Evolutionary conservation across 1,140 invertebrate genomes (phyloP).

Genomic region (Fopius arisanus): DNA sequence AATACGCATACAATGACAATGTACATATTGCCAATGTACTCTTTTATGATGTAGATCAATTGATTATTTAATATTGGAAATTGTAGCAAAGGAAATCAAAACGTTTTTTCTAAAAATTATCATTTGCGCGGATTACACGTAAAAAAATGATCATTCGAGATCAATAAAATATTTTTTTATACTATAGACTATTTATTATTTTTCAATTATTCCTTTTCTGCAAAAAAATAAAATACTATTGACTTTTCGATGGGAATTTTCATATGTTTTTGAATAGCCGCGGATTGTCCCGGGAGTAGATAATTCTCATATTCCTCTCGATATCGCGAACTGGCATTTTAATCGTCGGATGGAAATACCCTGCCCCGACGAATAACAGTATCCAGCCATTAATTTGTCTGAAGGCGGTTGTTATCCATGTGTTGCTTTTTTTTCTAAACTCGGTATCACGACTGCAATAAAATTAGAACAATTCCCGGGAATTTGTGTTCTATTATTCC

Average conservation of each 20-base stretch:
- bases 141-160: too few relatives aligned
- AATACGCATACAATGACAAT: background rate
- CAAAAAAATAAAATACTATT: background rate
- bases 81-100: background rate
- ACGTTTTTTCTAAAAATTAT: background rate
- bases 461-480: constrained; percentile 20
- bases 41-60: background rate
- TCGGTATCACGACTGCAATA: constrained; percentile 17
- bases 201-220: too few relatives aligned
- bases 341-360: constrained; percentile 21
- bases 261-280: background rate
- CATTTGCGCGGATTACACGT: too few relatives aligned
- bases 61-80: background rate
- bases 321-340: constrained; percentile 25
- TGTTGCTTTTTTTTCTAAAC: constrained; percentile 1
- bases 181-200: too few relatives aligned
- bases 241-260: background rate
- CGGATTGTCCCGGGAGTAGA: constrained; percentile 16
- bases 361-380: constrained; percentile 25
- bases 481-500: background rate
- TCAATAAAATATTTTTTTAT: too few relatives aligned
- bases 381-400: constrained; percentile 20
- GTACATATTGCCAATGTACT: background rate
- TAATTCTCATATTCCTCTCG: constrained; percentile 8
- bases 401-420: constrained; percentile 17